Evolutionary conservation across 2,113 vertebrate species (phyloP), one percentile per base, ranked within the genome.

Genomic region (Peromyscus maniculatus): DNA sequence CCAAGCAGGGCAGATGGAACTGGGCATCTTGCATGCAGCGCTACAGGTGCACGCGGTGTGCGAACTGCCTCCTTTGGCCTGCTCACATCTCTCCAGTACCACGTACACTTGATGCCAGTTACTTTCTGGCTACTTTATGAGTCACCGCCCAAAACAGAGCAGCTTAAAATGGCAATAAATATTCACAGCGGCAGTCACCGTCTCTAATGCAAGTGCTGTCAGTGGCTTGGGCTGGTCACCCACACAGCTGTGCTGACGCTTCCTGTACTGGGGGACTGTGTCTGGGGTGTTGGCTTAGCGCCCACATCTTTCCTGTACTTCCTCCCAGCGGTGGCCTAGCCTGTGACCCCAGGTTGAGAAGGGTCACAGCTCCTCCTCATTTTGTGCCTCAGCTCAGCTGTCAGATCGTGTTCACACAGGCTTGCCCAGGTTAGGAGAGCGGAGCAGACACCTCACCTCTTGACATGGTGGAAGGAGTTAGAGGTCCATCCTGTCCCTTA

Each of bases 1-100:
- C 33, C 71, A 86, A 28, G 39, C 5, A 62, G 28, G n/a, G 52
- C 64, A 90, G 75, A 28, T 12, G 75, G 7, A 43, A 13, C 12
- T 13, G 17, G 1, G 24, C n/a, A 5, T 39, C 69, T 46, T 5
- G 78, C 1, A 4, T 16, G 46, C 67, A 49, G 1, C 1, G 2
- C 8, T 33, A 0, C 1, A 6, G 7, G n/a, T 16, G 8, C 24
- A 2, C 5, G 39, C n/a, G 28, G 2, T 0, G 4, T 46, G 87
- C 36, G 16, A 26, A 36, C 64, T 2, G 55, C 1, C 11, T 52
- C 17, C 0, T 22, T 6, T 0, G 26, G 19, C 3, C 4, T 5
- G 62, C 39, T 46, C 21, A 1, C 7, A 1, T 7, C n/a, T 78
- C n/a, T 0, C 9, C 21, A 59, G 66, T 43, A 19, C 46, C 12